Evolutionary conservation across 1,140 invertebrate species (phyloP), one percentile per base, ranked within the genome.

Genomic region (Ceratina japonica): DNA sequence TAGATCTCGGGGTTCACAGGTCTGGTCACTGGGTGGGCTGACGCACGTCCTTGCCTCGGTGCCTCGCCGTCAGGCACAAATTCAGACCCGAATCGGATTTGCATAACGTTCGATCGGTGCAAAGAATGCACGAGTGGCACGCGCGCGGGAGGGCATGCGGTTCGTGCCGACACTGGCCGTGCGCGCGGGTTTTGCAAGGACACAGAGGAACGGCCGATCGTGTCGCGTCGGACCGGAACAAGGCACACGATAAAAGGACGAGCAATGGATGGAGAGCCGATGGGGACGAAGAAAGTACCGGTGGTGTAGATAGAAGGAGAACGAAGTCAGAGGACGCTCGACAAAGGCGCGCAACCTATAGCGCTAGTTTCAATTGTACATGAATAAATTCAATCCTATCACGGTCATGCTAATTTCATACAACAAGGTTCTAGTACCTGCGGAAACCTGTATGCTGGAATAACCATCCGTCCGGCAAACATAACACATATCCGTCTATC

Each of bases 361-460:
- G 82, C 82, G 81, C 85, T 84, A 85, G 82, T 84, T 86, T 83
- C 84, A 90, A 88, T 88, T 83, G 82, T 89, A 90, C 85, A 87
- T 88, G 87, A 89, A 89, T 89, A 89, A 89, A 89, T 90, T 87
- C 85, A 89, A 87, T 89, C 86, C 82, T 82, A 89, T 89, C 86
- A 85, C 83, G 79, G 73, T 75, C 85, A 89, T 87, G 88, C 79
- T 90, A 89, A 89, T 90, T 88, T 82, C 82, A 75, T 82, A 84
- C 84, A 84, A 88, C 86, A 83, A 86, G 80, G 70, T 84, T 72
- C 61, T 73, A 70, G 64, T 79, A 75, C 76, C 80, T 69, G 75
- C 64, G 71, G 59, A 79, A 78, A 87, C 82, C 79, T 79, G 80
- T 81, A 83, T 7, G 37, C 37, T 10, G 37, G 37, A 8, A 44